Base-by-base conservation (phyloP, 2,797 vertebrate genomes). In the Dermochelys coriacea region DNA sequence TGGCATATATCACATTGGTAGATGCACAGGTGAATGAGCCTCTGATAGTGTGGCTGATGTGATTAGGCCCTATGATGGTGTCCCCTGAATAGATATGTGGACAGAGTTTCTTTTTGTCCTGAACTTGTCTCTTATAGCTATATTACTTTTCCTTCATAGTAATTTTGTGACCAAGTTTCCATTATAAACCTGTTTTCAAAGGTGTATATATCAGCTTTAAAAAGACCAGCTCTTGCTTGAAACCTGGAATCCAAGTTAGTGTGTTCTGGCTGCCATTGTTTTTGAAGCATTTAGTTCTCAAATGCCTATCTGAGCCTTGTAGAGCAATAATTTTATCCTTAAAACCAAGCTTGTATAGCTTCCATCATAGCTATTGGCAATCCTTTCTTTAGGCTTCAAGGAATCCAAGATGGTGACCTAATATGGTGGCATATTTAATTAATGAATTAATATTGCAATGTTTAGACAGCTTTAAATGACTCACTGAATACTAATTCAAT, bases 271-370 rank as follows among this genome's bases (percentile, higher is more conserved):
- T 94, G 87, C 84, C 94, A 80, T 12, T 47, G 45, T 59, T 52
- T 93, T 80, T 91, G 85, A 93, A 93, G 77, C 45, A 74, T 41
- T 80, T 68, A 3, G 85, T 87, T 59, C 84, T 88, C 52, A 87
- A 54, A 4, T 87, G 49, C 81, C 93, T 75, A 75, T 31, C 37
- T n/a, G 34, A 41, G 9, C 19, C 68, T 12, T 45, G 68, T 74
- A 91, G 93, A 91, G 91, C 78, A 23, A 61, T 74, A 71, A 16
- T 71, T 92, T 95, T 68, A 61, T 89, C 82, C 90, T 91, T 55
- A 80, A 93, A 86, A 81, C 82, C 79, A 82, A 91, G 51, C 82
- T 95, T 16, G 87, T 34, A 84, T 49, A 31, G 41, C 74, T 89
- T 94, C 78, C 83, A 1, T 64, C 51, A 79, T 92, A 84, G 29